A percentile compares a stretch with the other conserved stretches of the same genome.
Evolutionary conservation across 2,888 invertebrate species (phyloP).

Genomic region (Heliconius ethilla): DNA sequence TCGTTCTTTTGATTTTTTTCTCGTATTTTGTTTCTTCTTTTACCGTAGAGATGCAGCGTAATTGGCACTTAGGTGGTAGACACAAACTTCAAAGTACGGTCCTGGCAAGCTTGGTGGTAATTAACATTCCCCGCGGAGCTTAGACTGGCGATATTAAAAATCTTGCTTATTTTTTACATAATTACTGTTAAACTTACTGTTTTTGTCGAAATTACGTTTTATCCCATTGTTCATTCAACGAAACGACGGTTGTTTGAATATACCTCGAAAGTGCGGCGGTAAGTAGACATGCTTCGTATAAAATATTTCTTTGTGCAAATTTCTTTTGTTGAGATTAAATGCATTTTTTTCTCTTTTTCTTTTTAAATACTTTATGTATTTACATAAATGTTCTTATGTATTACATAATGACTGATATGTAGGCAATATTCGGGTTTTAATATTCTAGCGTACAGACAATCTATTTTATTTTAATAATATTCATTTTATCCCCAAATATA

Average conservation of each 20-base stretch:
- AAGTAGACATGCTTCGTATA: conserved; percentile 8
- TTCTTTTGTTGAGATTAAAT: conserved; percentile 6
- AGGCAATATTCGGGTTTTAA: neutral
- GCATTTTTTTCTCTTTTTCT: neutral
- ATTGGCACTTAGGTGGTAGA: conserved; percentile 32
- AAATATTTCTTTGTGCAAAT: conserved; percentile 16
- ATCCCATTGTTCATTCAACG: conserved; percentile 16
- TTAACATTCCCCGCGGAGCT: conserved; percentile 31
- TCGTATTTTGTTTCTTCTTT: conserved; percentile 25
- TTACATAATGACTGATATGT: neutral
- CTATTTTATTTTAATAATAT: too few relatives aligned
- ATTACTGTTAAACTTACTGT: conserved; percentile 22
- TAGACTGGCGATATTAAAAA: conserved; percentile 26
- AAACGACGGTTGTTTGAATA: neutral
- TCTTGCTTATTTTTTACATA: conserved; percentile 29
- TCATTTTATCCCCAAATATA: too few relatives aligned
- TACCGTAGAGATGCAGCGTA: conserved; percentile 28
- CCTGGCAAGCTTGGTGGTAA: conserved; percentile 26
- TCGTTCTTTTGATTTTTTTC: conserved; percentile 30
- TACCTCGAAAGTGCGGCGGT: conserved; percentile 11
- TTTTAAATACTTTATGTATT: neutral
- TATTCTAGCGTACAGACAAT: too few relatives aligned
- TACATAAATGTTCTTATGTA: neutral
- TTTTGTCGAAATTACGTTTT: conserved; percentile 13
- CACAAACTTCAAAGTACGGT: conserved; percentile 35